Evolutionary conservation across 2,113 vertebrate species (phyloP), one percentile per base, ranked within the genome.

Genomic region (Porphyrio hochstetteri): DNA sequence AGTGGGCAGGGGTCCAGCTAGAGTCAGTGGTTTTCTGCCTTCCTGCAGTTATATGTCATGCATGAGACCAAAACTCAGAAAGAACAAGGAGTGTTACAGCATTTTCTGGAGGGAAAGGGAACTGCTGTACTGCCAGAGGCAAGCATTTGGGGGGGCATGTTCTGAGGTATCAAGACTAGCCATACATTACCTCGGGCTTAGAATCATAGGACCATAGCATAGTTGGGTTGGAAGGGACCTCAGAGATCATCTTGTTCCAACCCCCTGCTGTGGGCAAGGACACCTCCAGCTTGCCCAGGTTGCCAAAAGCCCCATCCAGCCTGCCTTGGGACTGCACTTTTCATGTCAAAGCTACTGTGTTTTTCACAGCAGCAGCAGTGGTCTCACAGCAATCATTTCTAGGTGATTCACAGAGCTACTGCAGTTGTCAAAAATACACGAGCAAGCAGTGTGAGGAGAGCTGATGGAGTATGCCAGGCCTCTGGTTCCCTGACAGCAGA

Each of bases 341-440:
- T 71, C 50, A 10, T 57, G 68, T 74, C 53, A 88, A 79, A 80
- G n/a, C 48, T 82, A n/a, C 63, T 71, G 27, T 87, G 42, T 40
- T 96, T 91, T 85, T 68, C 63, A 36, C 60, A 76, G 74, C n/a
- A 89, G 38, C 29, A 79, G 25, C 38, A 46, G 44, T 46, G 29
- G 44, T 77, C 25, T 74, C 61, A 16, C 72, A 92, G 85, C 79
- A 95, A 82, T 52, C 35, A 44, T 92, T 84, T 86, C 72, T 42
- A 77, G 84, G 53, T 88, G 63, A 85, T 91, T 84, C 69, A 90
- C 59, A 68, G 82, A 92, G 69, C 46, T 90, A 59, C 75, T 86
- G 76, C 76, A 91, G 90, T 88, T 52, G 85, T 86, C 82, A 93
- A 85, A 94, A 94, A 91, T 84, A 75, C 20, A 28, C 74, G 53